These are phyloP conservation scores for Ptiloglossa arizonensis DNA, from an alignment of 1,140 invertebrate genomes.

Conservation along the genomic window DNA sequence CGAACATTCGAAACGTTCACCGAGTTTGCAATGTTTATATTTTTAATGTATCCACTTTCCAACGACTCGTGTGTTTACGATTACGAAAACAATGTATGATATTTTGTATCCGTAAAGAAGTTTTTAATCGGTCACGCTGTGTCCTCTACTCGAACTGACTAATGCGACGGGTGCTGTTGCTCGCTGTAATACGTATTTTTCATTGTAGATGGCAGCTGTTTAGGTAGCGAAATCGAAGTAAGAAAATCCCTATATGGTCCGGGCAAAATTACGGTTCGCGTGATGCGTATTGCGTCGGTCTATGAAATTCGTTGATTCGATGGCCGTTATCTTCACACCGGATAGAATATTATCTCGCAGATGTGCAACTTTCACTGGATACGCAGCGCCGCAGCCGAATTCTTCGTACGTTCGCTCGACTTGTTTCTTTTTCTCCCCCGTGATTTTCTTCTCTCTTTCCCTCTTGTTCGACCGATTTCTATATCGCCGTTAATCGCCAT, in stretches of 20 bases:
- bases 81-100: too few species aligned
- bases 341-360: not conserved
- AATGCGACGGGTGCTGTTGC: too few species aligned
- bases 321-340: not conserved
- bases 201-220: not conserved
- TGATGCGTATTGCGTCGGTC: not conserved
- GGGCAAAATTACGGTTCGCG: not conserved
- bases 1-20: too few species aligned
- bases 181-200: not conserved
- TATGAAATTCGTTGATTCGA: not conserved
- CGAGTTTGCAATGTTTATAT: too few species aligned
- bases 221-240: not conserved
- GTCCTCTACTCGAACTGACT: too few species aligned
- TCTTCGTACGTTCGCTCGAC: not conserved
- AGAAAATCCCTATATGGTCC: not conserved
- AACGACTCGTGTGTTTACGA: too few species aligned
- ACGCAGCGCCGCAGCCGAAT: not conserved
- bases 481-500: slow-evolving; percentile 17
- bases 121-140: too few species aligned
- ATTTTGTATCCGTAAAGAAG: too few species aligned
- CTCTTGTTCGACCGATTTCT: not conserved
- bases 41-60: too few species aligned
- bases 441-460: not conserved
- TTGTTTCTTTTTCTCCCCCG: not conserved
- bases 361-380: slow-evolving; percentile 23